Evolutionary conservation across 2,888 invertebrate genomes (phyloP), one percentile per base, ranked within the genome.

Genomic region (Nebria salina): DNA sequence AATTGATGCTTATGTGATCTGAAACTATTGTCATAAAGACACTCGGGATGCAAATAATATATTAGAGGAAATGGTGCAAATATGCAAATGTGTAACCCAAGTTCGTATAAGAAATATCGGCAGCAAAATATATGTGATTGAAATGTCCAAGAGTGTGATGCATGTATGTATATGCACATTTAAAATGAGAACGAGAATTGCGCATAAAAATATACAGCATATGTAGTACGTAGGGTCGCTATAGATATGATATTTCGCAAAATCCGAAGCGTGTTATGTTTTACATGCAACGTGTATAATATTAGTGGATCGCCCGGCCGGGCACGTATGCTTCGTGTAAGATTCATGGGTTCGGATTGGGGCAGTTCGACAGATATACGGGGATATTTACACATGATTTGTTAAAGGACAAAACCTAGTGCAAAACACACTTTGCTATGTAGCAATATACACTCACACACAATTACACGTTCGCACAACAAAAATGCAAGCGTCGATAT

Each of bases 341-440:
- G 79, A 79, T 79, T 75, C 79, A 79, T 79, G 68, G 42, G 68
- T 73, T 9, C 70, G 26, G 64, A 41, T 64, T 34, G 80, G 75
- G 80, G 75, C 80, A 80, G 75, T 80, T 80, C 80, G 80, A 75
- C 75, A 80, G 80, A 80, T 80, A 80, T 80, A 80, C 75, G 75
- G 80, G 41, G 72, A 75, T 75, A 80, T 80, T 80, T 80, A 75
- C 80, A 80, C 75, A 80, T 80, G 80, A 80, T 80, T 75, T 80
- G 80, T 80, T 75, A 80, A 79, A 75, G 75, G 74, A 41, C 72
- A 72, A 75, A 80, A 70, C 65, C 54, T 25, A 43, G 70, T 65
- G 41, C 80, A 72, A 70, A 75, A 80, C 72, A 80, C 65, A 75
- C 80, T 75, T 80, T 68, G 25, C 64, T 15, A 5, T 34, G 34